Evolutionary conservation across 1,140 invertebrate species (phyloP).

Genomic region (Drosophila sp.): DNA sequence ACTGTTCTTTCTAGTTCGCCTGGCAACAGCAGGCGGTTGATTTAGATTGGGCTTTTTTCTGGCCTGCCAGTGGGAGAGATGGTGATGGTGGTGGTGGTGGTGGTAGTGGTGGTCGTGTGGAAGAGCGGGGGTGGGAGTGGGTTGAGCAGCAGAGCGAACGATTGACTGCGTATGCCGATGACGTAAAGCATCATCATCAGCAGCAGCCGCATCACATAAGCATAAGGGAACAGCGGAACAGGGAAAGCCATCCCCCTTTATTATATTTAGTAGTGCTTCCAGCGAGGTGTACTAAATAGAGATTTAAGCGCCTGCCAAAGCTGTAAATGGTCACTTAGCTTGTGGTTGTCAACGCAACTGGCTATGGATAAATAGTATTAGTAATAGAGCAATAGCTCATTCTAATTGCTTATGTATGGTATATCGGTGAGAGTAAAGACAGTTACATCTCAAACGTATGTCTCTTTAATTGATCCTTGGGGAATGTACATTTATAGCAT

Average conservation of each 20-base stretch:
- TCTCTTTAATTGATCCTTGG: constrained; percentile 37
- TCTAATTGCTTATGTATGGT: neutral
- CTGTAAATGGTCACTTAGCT: constrained; percentile 56
- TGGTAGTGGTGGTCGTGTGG: constrained; percentile 8
- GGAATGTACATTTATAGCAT: constrained; percentile 39
- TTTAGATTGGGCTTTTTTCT: constrained; percentile 29
- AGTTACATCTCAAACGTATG: constrained; percentile 11
- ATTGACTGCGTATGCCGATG: constrained; percentile 54
- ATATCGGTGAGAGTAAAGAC: neutral
- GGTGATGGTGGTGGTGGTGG: too few species aligned
- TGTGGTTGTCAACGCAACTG: constrained; percentile 51
- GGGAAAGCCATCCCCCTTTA: constrained; percentile 41
- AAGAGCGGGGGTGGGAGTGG: constrained; percentile 18
- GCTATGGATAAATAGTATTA: too few species aligned
- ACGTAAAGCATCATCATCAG: constrained; percentile 59
- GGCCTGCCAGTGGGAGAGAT: too few species aligned
- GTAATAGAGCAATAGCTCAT: too few species aligned
- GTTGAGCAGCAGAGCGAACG: constrained; percentile 8
- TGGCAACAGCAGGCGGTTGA: constrained; percentile 74
- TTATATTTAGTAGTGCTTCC: constrained; percentile 37
- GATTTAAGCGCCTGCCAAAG: constrained; percentile 68
- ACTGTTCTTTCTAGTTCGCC: constrained; percentile 70
- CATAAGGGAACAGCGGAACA: neutral
- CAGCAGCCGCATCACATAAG: constrained; percentile 30
- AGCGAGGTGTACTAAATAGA: constrained; percentile 75